These are phyloP conservation scores for Aplysia californica DNA, from an alignment of 1,140 invertebrate genomes.

Conservation along the genomic window DNA sequence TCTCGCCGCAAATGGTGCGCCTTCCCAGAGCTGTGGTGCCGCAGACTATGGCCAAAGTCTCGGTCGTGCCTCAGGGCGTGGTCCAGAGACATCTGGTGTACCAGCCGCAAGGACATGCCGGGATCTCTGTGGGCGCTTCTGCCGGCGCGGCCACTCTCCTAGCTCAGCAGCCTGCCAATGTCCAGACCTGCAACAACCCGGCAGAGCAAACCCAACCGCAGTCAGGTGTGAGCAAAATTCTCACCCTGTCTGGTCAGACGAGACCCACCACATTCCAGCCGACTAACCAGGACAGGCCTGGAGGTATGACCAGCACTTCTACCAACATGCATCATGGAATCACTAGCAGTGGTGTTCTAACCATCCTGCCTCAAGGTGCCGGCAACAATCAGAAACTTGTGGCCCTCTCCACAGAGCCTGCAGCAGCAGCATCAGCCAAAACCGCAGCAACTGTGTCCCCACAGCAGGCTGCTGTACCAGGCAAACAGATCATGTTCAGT, in stretches of 20 bases:
- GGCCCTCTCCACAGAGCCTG: no score
- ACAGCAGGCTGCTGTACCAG: no score
- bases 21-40: no score
- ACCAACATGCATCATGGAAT: background rate
- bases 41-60: no score
- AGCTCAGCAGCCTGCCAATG: background rate
- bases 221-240: no score
- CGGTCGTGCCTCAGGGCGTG: no score
- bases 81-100: no score
- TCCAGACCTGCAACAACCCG: background rate
- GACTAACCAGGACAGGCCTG: background rate
- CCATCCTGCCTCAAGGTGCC: background rate
- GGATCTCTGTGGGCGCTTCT: no score
- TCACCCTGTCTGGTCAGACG: background rate
- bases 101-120: no score
- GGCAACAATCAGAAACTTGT: background rate
- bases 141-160: background rate
- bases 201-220: background rate
- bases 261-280: background rate
- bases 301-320: background rate
- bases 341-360: background rate
- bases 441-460: no score
- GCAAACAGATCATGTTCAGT: conserved; percentile 18
- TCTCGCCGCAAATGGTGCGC: no score
- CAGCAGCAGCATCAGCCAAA: no score